A percentile compares a stretch with the other conserved stretches of the same genome.
These are phyloP conservation scores for Operophtera brumata DNA, from an alignment of 2,888 invertebrate genomes.

Conservation along the genomic window DNA sequence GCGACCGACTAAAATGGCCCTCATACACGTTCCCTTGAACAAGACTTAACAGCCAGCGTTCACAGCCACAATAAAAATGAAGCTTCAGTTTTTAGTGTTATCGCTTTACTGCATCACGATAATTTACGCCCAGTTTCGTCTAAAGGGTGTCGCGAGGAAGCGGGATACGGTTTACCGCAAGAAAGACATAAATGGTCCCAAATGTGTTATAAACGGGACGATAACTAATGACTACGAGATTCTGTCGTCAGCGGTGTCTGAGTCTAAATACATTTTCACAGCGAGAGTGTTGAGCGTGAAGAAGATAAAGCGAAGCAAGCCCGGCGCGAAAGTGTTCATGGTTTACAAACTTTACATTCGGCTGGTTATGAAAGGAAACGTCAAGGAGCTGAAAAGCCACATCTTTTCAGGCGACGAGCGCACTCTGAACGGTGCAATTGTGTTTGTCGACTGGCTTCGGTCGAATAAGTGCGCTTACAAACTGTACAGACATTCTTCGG, in stretches of 20 bases:
- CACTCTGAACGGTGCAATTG: conserved; percentile 72
- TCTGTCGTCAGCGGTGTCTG: conserved; percentile 77
- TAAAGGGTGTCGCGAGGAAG: conserved; percentile 65
- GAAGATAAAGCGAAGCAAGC: conserved; percentile 71
- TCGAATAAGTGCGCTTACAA: conserved; percentile 74
- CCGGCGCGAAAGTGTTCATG: conserved; percentile 68
- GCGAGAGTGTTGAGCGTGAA: conserved; percentile 73
- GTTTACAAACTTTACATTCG: conserved; percentile 72
- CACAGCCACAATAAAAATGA: conserved; percentile 60
- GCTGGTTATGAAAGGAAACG: conserved; percentile 70
- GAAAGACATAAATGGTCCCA: conserved; percentile 71
- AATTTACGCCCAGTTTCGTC: conserved; percentile 63
- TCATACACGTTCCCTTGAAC: conserved; percentile 38
- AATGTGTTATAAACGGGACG: conserved; percentile 78
- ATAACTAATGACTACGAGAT: conserved; percentile 80
- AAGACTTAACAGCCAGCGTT: conserved; percentile 37
- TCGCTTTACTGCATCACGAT: conserved; percentile 59
- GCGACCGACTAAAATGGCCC: conserved; percentile 58
- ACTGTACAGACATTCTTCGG: conserved; percentile 74
- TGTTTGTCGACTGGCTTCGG: conserved; percentile 72
- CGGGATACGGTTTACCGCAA: conserved; percentile 67
- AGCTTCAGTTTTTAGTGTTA: conserved; percentile 66
- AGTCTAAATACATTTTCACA: conserved; percentile 78
- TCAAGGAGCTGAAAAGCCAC: conserved; percentile 65
- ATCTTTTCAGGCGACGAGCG: conserved; percentile 66